Evolutionary conservation across 2,888 invertebrate genomes (phyloP), one percentile per base, ranked within the genome.

Genomic region (Petrolisthes manimaculis): DNA sequence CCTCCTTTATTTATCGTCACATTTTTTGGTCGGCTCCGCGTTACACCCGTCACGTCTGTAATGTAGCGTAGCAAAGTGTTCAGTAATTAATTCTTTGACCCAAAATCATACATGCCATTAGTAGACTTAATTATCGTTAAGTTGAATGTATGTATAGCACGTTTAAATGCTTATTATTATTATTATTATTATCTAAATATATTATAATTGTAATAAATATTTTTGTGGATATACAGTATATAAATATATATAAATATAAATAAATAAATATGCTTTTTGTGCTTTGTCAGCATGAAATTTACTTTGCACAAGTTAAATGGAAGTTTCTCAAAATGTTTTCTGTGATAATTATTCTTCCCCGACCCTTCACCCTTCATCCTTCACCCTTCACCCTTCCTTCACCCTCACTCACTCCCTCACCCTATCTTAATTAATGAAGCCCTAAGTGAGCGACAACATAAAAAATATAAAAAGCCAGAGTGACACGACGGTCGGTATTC

Each of bases 91-190:
- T 71, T 84, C 83, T 55, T 78, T 80, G 61, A 37, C 67, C 24
- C 78, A 61, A 61, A 75, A 18, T 75, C 18, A 53, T 77, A 75
- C 37, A 56, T 74, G 77, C 77, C 87, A 84, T 71, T 21, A 75
- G 61, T 88, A 88, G 81, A 88, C 88, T 88, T 81, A 84, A 88
- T 88, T 84, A 88, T 75, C 69, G 54, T 75, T 88, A 88, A 88
- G 88, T 81, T 88, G 18, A 67, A 77, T 81, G 81, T 88, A 77
- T 81, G 81, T 88, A 88, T 81, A 88, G 69, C 84, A 88, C 80
- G 71, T 84, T 77, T 37, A 84, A 54, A 67, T 75, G 78, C 87
- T 83, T 88, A 37, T 37, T 37, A 37, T 37, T 37, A 37, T 37
- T 37, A 37, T 37, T 37, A 37, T 37, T 37, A 37, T 37, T 37